Evolutionary conservation across 92 coral and sea anemone genomes (phyloP), one percentile per base, ranked within the genome.

Genomic region (Porites cylindrica): DNA sequence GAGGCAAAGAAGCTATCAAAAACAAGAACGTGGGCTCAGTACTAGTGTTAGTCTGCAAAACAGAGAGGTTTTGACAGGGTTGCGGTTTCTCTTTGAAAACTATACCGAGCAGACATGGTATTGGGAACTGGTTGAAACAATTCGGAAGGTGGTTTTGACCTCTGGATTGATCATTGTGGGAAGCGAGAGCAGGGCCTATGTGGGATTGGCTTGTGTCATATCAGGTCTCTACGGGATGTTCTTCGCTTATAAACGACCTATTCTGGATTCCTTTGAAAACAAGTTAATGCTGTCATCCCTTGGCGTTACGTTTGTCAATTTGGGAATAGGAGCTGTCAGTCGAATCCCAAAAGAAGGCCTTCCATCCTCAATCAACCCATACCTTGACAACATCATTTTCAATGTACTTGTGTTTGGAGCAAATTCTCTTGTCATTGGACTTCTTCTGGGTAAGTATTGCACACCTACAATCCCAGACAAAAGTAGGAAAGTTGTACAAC

Each of bases 241-340:
- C 10, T 83, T 83, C 16, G 87, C 87, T 38, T 83, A 72, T 17
- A 73, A 56, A 24, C 54, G 65, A 9, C 87, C 87, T 23, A 73
- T 83, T 18, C 26, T 38, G 17, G 87, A 83, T 83, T 24, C 67
- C 14, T 83, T 83, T 19, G 87, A 83, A 61, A 83, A 83, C 19
- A 83, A 26, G 19, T 47, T 83, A 20, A 75, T 70, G 87, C 12
- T 72, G 70, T 18, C 77, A 26, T 72, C 87, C 14, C 77, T 83
- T 18, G 77, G 72, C 10, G 87, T 83, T 8, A 83, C 80, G 8
- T 83, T 83, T 17, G 87, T 70, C 52, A 83, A 83, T 50, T 64
- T 83, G 43, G 87, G 79, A 9, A 63, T 75, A 23, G 87, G 80
- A 72, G 80, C 77, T 26, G 76, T 83, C 12, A 73, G 76, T 52